A percentile compares a stretch with the other conserved stretches of the same genome.
These are phyloP conservation scores for Netelia virgata DNA, from an alignment of 2,888 invertebrate genomes.

Conservation along the genomic window DNA sequence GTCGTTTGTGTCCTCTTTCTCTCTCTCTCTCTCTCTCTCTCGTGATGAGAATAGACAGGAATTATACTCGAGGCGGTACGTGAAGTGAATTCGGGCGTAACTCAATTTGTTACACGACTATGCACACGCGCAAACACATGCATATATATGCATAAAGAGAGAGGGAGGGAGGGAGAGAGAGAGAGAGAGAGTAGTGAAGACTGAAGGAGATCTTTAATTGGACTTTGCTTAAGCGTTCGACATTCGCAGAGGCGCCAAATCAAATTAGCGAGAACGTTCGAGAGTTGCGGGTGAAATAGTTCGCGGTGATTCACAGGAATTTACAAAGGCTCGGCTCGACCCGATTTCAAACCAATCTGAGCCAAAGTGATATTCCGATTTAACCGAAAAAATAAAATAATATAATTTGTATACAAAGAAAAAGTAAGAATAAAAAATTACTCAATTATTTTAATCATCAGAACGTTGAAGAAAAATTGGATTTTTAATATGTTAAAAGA, in stretches of 20 bases:
- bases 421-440: background rate
- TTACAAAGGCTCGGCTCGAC: conserved; percentile 1
- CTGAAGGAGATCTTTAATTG: conserved; percentile 54
- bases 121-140: conserved; percentile 1
- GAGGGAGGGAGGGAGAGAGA: background rate
- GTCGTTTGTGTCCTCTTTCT: background rate
- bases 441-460: background rate
- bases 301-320: background rate
- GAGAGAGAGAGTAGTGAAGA: background rate
- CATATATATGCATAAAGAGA: background rate
- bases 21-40: conserved; percentile 11
- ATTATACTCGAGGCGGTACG: conserved; percentile 21
- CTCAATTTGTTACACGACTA: conserved; percentile 46
- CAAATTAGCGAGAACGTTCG: conserved; percentile 49
- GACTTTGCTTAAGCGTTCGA: conserved; percentile 50
- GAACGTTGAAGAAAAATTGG: no score
- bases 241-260: conserved; percentile 45
- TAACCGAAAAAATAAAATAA: background rate
- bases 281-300: background rate
- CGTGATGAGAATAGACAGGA: conserved; percentile 19
- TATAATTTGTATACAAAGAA: background rate
- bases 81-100: conserved; percentile 48
- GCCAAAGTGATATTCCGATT: background rate
- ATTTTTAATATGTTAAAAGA: no score
- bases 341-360: background rate